These are phyloP conservation scores for Procavia capensis DNA, from an alignment of 2,113 vertebrate genomes.

Conservation along the genomic window DNA sequence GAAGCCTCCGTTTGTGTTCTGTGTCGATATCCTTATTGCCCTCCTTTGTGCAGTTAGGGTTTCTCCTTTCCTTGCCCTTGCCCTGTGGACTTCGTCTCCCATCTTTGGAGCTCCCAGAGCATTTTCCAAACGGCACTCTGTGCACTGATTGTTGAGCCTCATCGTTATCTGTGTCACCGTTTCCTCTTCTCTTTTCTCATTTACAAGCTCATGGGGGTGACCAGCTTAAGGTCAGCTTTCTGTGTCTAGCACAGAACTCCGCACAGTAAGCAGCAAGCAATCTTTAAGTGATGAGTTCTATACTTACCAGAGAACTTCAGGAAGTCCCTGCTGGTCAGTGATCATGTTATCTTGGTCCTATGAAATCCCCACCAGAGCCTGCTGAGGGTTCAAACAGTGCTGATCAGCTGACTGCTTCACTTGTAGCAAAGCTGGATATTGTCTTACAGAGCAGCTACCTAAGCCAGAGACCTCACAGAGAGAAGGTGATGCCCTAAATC, in stretches of 20 bases:
- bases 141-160: background rate
- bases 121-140: background rate
- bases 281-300: rapidly evolving
- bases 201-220: background rate
- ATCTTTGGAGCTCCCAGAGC: background rate
- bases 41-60: background rate
- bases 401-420: background rate
- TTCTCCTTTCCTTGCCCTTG: background rate
- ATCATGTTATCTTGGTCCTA: background rate
- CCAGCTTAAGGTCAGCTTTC: background rate
- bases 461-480: background rate
- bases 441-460: background rate
- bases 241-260: rapidly evolving
- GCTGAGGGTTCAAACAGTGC: background rate
- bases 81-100: background rate
- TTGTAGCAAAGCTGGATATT: background rate
- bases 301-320: background rate
- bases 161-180: rapidly evolving
- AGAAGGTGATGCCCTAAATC: rapidly evolving
- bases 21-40: background rate
- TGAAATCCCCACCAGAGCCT: background rate
- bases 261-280: background rate
- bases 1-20: background rate
- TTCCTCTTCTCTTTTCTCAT: background rate
- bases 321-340: background rate